These are phyloP conservation scores for Eira barbara DNA, from an alignment of 2,113 vertebrate species.

Conservation along the genomic window DNA sequence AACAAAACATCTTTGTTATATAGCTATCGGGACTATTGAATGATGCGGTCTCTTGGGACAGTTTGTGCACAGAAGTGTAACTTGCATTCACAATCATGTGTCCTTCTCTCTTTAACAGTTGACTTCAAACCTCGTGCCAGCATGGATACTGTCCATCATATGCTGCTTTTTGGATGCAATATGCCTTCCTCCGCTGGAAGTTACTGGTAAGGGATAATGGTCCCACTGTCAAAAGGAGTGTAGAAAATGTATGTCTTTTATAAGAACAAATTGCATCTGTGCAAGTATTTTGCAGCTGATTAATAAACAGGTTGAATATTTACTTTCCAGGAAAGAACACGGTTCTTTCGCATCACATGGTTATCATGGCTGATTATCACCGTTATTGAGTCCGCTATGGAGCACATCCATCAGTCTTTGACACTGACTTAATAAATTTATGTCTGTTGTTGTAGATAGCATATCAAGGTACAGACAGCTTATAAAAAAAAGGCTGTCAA, in stretches of 20 bases:
- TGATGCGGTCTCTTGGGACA: not conserved
- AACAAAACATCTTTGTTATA: not conserved
- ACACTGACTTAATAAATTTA: not conserved
- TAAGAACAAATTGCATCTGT: not conserved
- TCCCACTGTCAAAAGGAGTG: not conserved
- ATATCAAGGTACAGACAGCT: not conserved
- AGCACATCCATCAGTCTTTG: not conserved
- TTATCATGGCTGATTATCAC: not conserved
- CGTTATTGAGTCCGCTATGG: not conserved
- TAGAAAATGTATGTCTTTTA: not conserved
- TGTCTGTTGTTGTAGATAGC: not conserved
- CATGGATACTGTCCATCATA: constrained; percentile 98
- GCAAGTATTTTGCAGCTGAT: not conserved
- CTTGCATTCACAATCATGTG: not conserved
- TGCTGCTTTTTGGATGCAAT: constrained; percentile 96
- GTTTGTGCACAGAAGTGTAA: not conserved
- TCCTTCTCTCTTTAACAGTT: constrained; percentile 85
- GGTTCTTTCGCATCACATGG: not conserved
- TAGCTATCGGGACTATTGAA: not conserved
- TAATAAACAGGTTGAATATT: not conserved
- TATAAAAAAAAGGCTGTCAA: not conserved
- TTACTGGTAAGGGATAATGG: constrained; percentile 89
- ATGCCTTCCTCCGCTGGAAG: constrained; percentile 88
- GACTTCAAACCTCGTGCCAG: constrained; percentile 95
- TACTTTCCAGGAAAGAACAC: not conserved